Percentiles rank a stretch among this genome's conserved stretches.
Conservation (phyloP, 2,888 invertebrate genomes). For the Formica aserva region DNA sequence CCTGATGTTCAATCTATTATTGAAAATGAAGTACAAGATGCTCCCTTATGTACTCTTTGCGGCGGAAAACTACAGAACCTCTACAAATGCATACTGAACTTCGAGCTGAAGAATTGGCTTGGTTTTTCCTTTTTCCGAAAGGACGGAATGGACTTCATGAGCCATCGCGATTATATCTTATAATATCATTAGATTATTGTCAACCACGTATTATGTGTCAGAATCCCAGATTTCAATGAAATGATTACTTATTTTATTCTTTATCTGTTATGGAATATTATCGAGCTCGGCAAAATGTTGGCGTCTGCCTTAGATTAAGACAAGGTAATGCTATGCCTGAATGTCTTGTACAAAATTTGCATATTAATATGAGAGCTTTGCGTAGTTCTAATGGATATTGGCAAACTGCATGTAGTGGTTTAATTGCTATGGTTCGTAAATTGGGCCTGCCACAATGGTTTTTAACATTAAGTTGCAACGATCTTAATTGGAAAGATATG, state of each 20-base stretch:
- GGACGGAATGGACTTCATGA: background rate
- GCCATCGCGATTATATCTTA: background rate
- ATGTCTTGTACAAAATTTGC: background rate
- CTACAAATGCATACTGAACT: background rate
- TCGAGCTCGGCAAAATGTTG: background rate
- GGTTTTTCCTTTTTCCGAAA: constrained; percentile 10
- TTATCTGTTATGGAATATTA: constrained; percentile 13
- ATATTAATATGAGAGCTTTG: background rate
- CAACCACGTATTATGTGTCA: background rate
- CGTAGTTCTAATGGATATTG: background rate
- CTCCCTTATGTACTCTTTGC: background rate
- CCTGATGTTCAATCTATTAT: background rate
- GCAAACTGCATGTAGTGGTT: constrained; percentile 4
- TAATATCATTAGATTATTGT: constrained; percentile 5
- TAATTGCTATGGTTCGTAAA: background rate
- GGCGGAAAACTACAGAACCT: background rate
- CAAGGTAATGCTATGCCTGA: background rate
- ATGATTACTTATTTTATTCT: background rate
- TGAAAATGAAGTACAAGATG: background rate
- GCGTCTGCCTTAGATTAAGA: background rate
- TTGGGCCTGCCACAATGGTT: background rate
- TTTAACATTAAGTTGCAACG: background rate
- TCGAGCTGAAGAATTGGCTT: background rate
- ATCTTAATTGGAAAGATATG: background rate
- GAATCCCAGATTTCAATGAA: background rate